Evolutionary conservation across 2,888 invertebrate species (phyloP), one percentile per base, ranked within the genome.

Genomic region (Glaucopsyche alexis): DNA sequence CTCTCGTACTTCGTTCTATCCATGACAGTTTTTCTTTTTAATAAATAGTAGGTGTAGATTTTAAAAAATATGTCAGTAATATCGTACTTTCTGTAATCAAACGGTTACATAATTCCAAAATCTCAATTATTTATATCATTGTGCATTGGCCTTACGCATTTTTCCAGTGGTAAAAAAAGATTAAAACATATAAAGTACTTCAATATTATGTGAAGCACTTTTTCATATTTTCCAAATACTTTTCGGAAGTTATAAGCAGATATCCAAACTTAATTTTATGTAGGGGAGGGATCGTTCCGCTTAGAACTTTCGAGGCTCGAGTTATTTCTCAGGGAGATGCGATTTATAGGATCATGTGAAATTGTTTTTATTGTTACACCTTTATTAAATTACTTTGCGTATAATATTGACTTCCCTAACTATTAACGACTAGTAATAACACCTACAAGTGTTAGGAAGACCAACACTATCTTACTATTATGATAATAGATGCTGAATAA

Each of bases 241-340:
- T 66, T 42, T 60, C 29, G 66, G 6, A 66, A 66, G 40, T 66
- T 66, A 66, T 66, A 66, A 60, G 60, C 60, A 60, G 40, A 40
- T 66, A 66, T 66, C 66, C n/a, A 40, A 66, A 66, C 42, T 66
- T 66, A 42, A 66, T 66, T 66, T 42, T 66, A 66, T 66, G 66
- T 42, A n/a, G 40, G 66, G 42, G 42, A 40, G 66, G 16, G 66
- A 66, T 66, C 42, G 60, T 66, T 66, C 42, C 66, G 66, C 66
- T 65, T 42, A 66, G 0, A 66, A 66, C 42, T 66, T 66, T 66
- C 40, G 42, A 42, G 66, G 40, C 42, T 42, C n/a, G 9, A 66
- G 66, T 42, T 66, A 66, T 66, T 66, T 66, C 66, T 60, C 29
- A 13, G 60, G 42, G 42, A 66, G 42, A n/a, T 65, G 65, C 65